phyloP scores from a whole-genome alignment of 2,113 vertebrate species.

The Xyrauchen texanus region DNA sequence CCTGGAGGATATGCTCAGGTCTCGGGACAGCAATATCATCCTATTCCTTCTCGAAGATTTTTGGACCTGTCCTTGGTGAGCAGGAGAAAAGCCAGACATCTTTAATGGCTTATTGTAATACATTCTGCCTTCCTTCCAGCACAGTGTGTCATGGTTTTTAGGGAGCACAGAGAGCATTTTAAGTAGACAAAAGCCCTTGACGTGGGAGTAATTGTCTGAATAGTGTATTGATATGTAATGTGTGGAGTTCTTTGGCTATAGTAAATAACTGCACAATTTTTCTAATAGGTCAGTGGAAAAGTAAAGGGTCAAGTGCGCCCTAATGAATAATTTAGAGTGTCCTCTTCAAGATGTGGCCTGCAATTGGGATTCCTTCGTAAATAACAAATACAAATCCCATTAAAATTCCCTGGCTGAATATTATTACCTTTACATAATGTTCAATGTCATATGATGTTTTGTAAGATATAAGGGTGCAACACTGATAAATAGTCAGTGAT shows the following conservation, averaged over 20 bases:
- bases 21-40: slow-evolving; percentile 27
- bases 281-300: slow-evolving; percentile 30
- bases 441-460: too few relatives aligned
- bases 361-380: background rate
- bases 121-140: slow-evolving; percentile 35
- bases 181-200: slow-evolving; percentile 38
- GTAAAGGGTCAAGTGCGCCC: background rate
- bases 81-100: slow-evolving; percentile 14
- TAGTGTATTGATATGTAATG: slow-evolving; percentile 39
- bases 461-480: too few relatives aligned
- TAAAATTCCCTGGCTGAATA: background rate
- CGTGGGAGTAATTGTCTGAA: slow-evolving; percentile 31
- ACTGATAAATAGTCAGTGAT: too few relatives aligned
- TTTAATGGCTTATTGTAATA: slow-evolving; percentile 46
- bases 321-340: slow-evolving; percentile 44
- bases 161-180: slow-evolving; percentile 30
- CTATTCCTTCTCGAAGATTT: slow-evolving; percentile 11
- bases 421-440: too few relatives aligned
- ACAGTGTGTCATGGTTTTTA: background rate
- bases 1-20: background rate
- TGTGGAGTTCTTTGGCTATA: slow-evolving; percentile 17
- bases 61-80: slow-evolving; percentile 23
- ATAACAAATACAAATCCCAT: background rate
- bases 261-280: slow-evolving; percentile 26
- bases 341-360: background rate